These are phyloP conservation scores for Cyprinus carpio DNA, from an alignment of 2,113 vertebrate genomes.

Conservation along the genomic window DNA sequence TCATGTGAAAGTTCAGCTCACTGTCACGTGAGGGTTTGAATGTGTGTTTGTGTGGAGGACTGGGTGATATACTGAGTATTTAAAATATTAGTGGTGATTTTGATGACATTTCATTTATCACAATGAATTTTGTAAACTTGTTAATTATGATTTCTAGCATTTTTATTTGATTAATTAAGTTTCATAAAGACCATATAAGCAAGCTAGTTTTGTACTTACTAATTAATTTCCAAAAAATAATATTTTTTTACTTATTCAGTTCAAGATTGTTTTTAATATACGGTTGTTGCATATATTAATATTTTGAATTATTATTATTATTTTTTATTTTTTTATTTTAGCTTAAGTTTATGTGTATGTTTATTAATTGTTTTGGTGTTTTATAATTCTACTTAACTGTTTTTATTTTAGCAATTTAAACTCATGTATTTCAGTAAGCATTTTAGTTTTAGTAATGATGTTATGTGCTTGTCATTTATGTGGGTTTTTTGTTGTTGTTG, in stretches of 20 bases:
- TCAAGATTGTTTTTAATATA: too few relatives aligned
- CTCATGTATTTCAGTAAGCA: too few relatives aligned
- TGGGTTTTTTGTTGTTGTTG: too few relatives aligned
- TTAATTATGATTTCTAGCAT: neutral
- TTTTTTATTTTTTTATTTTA: neutral
- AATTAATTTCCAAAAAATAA: neutral
- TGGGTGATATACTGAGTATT: neutral
- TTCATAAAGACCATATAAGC: neutral
- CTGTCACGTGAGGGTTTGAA: neutral
- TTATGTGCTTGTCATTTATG: too few relatives aligned
- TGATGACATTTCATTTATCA: neutral
- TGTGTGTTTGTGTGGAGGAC: neutral
- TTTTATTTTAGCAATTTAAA: too few relatives aligned
- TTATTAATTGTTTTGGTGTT: too few relatives aligned
- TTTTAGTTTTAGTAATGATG: too few relatives aligned
- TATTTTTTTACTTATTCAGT: too few relatives aligned
- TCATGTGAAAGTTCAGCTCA: neutral
- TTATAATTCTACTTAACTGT: too few relatives aligned
- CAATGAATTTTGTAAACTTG: neutral
- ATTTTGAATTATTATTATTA: neutral
- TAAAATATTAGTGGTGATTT: neutral
- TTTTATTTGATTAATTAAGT: neutral
- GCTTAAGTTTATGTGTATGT: neutral
- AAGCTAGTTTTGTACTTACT: neutral
- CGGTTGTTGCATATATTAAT: too few relatives aligned